Conservation (phyloP, 1,140 invertebrate genomes). For the Oreohelix idahoensis region DNA sequence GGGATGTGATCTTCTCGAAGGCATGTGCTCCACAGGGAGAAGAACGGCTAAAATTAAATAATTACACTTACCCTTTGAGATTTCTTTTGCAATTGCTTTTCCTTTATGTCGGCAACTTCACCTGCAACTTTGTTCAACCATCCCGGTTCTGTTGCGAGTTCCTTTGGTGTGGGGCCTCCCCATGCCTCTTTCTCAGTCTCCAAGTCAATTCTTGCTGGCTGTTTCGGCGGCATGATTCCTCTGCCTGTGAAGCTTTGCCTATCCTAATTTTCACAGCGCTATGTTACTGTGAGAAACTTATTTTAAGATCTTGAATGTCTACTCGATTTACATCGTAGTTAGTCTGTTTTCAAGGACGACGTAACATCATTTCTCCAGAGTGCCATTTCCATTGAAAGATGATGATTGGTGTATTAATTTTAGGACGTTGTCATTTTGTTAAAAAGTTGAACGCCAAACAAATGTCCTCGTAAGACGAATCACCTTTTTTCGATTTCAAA, state of each 20-base stretch:
- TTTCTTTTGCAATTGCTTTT: neutral
- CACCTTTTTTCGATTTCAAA: no score
- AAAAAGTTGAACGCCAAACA: no score
- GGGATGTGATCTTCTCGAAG: no score
- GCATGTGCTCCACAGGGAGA: no score
- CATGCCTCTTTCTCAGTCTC: neutral
- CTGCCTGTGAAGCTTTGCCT: neutral
- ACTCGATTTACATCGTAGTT: neutral
- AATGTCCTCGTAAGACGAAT: no score
- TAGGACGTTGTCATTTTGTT: neutral
- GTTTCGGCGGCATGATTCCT: conserved; percentile 4
- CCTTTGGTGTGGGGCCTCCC: neutral
- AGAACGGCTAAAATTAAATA: no score
- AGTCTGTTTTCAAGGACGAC: neutral
- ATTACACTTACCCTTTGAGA: neutral
- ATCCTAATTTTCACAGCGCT: neutral
- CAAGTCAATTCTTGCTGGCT: neutral
- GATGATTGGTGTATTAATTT: neutral
- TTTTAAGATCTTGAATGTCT: neutral
- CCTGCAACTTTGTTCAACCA: conserved; percentile 1
- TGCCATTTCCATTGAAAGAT: neutral
- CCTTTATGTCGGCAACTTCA: conserved; percentile 1
- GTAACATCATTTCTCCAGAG: neutral
- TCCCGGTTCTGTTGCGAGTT: neutral
- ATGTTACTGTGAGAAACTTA: neutral